Conservation (phyloP, 1,140 invertebrate species). For the Eumaeus atala region DNA sequence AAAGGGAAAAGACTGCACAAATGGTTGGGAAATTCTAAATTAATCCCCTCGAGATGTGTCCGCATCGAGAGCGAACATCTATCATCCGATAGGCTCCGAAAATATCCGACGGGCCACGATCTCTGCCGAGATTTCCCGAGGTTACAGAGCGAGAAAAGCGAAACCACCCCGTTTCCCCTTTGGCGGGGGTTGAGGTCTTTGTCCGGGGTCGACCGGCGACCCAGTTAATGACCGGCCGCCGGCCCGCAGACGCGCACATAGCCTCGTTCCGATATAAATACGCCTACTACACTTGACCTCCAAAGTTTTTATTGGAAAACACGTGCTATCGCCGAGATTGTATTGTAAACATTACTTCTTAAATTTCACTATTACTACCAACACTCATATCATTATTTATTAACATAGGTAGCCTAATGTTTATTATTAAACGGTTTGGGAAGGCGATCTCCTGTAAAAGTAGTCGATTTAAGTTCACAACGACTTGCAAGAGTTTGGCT, state of each 20-base stretch:
- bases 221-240: constrained; percentile 72
- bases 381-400: neutral
- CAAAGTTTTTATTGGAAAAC: constrained; percentile 73
- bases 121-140: constrained; percentile 16
- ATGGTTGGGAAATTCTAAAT: constrained; percentile 60
- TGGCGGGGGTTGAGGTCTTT: constrained; percentile 56
- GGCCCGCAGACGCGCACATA: constrained; percentile 64
- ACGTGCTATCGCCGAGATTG: constrained; percentile 59
- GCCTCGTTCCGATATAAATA: constrained; percentile 71
- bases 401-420: neutral
- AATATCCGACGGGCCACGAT: neutral
- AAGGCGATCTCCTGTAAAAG: neutral
- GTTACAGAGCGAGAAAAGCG: constrained; percentile 39
- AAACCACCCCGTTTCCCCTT: constrained; percentile 50
- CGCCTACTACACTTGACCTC: constrained; percentile 73
- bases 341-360: constrained; percentile 51
- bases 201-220: constrained; percentile 50
- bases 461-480: neutral
- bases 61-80: constrained; percentile 56
- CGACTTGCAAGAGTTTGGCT: neutral
- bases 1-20: constrained; percentile 60
- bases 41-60: constrained; percentile 62
- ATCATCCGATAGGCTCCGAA: constrained; percentile 23
- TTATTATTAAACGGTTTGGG: neutral
- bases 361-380: neutral